These are phyloP conservation scores for Campaea margaritaria DNA, from an alignment of 2,888 invertebrate genomes.

Conservation along the genomic window DNA sequence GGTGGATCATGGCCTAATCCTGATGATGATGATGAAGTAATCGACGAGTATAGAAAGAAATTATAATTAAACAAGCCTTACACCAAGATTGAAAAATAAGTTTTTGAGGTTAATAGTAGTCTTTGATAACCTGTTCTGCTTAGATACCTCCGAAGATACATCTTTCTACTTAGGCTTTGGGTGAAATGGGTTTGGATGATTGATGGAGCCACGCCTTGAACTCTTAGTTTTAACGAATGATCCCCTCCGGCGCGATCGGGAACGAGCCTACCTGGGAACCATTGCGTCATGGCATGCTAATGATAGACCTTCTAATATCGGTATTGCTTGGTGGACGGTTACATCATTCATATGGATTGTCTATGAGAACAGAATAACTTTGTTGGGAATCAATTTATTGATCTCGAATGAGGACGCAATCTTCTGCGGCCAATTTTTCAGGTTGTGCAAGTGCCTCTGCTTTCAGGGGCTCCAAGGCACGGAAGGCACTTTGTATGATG, in stretches of 20 bases:
- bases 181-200: slow-evolving; percentile 24
- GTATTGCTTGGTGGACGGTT: neutral
- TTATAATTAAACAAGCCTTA: no score
- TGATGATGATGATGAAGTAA: no score
- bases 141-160: slow-evolving; percentile 14
- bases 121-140: neutral
- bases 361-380: no score
- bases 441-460: no score
- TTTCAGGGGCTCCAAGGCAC: no score
- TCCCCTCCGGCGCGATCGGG: slow-evolving; percentile 34
- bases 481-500: no score
- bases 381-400: no score
- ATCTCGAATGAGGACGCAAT: no score
- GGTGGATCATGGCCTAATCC: no score
- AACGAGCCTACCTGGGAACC: slow-evolving; percentile 19
- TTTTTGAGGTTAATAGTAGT: neutral
- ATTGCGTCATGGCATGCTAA: slow-evolving; percentile 31
- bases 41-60: no score
- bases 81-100: neutral
- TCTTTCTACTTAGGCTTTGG: slow-evolving; percentile 9
- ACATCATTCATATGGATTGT: slow-evolving; percentile 5
- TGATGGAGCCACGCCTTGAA: slow-evolving; percentile 36
- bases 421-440: no score
- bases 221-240: slow-evolving; percentile 27
- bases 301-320: slow-evolving; percentile 13